Evolutionary conservation across 2,797 vertebrate genomes (phyloP).

Genomic region (Rhabdomys pumilio): DNA sequence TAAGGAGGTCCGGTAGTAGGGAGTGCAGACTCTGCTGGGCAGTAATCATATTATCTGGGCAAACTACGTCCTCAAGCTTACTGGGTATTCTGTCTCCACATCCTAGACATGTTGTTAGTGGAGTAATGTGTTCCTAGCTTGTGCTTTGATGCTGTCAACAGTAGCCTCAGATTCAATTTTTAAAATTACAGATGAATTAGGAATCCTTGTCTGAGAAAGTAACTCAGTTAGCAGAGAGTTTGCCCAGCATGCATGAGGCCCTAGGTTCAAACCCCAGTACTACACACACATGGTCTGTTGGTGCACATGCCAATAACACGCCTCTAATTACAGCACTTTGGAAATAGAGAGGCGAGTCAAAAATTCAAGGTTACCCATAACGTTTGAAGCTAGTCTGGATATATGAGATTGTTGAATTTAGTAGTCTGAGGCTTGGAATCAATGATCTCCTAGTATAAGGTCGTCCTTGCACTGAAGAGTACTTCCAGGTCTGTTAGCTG

Average conservation of each 20-base stretch:
- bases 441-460: neutral
- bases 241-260: neutral
- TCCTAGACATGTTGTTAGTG: neutral
- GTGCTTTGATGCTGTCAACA: neutral
- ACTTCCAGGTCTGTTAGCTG: neutral
- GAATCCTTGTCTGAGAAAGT: neutral
- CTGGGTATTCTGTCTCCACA: neutral
- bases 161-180: constrained; percentile 9
- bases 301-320: neutral
- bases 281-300: neutral
- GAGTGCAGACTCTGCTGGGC: neutral
- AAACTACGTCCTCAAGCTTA: neutral
- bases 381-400: neutral
- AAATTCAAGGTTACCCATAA: neutral
- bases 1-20: no score
- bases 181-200: neutral
- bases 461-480: neutral
- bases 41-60: neutral
- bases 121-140: neutral
- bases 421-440: neutral
- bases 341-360: neutral
- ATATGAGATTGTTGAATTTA: neutral
- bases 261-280: neutral
- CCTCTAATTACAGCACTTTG: neutral
- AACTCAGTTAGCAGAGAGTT: neutral